Conservation (phyloP, 2,113 vertebrate genomes). For the Rhea americana region DNA sequence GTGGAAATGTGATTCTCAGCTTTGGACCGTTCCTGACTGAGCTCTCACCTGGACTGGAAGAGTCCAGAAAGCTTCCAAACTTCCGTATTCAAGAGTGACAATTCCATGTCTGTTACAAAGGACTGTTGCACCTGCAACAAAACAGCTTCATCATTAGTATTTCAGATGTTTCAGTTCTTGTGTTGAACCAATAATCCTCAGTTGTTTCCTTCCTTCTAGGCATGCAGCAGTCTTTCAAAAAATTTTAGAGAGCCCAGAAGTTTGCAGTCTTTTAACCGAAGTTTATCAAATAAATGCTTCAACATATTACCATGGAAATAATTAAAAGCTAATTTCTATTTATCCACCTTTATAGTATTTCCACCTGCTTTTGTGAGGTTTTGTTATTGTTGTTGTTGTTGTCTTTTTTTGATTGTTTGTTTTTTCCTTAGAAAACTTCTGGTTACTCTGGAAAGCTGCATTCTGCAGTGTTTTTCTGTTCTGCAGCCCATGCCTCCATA, state of each 20-base stretch:
- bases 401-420: too few relatives aligned
- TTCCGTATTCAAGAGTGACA: background rate
- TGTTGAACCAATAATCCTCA: background rate
- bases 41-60: background rate
- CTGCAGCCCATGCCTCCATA: background rate
- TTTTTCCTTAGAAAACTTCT: too few relatives aligned
- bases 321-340: background rate
- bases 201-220: background rate
- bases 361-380: background rate
- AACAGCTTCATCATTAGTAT: background rate
- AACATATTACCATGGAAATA: background rate
- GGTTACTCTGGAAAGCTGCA: background rate
- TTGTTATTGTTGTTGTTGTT: too few relatives aligned
- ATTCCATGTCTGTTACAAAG: background rate
- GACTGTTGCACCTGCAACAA: background rate
- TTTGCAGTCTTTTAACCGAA: background rate
- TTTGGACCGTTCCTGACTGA: background rate
- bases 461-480: background rate
- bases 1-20: background rate
- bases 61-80: background rate
- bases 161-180: background rate
- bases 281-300: background rate
- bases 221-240: background rate
- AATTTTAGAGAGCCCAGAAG: too few relatives aligned
- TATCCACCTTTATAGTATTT: background rate